Base-by-base conservation (phyloP, 1,140 invertebrate genomes). In the Leucophenga varia region DNA sequence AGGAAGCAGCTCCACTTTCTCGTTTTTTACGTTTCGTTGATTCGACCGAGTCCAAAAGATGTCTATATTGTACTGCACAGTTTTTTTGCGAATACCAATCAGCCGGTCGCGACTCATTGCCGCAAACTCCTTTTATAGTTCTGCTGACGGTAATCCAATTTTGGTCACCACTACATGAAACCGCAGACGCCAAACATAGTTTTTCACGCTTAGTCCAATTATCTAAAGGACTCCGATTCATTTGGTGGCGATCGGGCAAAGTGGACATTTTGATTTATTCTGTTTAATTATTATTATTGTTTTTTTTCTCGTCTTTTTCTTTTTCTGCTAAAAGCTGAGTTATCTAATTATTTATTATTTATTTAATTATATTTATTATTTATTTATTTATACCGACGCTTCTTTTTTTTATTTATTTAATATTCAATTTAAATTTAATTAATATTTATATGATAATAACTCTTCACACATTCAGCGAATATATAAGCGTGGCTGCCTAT, bases 141-240 rank as follows among this genome's bases (percentile, higher is more conserved):
- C 92, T 78, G 25, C 91, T 92, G 0, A 97, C 92, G 1, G 89
- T 89, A 70, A 91, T 91, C 92, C 93, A 96, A 73, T 95, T 96
- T 76, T 95, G 92, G 75, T 96, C 93, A 1, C 92, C 92, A 75
- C 88, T 92, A 59, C 88, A 83, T 2, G 87, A 77, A 1, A 97
- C 93, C 17, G 91, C 87, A 2, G 90, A 93, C 1, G 91, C 91
- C 30, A 97, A 73, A 56, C 87, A 90, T 52, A 96, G 67, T 64
- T 91, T 86, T 64, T 97, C 94, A 13, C 86, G 79, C 1, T 83
- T 83, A 20, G 86, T 89, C 93, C 93, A 97, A 19, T 83, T 83
- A 64, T 95, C 92, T 18, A 89, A 61, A 0, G 86, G 84, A 41
- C 81, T 80, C 3, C 87, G 78, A 76, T 89, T 91, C 36, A 89